Percentiles rank a stretch among this genome's conserved stretches.
These are phyloP conservation scores for Remorina albescens DNA, from an alignment of 2,797 vertebrate genomes.

Conservation along the genomic window DNA sequence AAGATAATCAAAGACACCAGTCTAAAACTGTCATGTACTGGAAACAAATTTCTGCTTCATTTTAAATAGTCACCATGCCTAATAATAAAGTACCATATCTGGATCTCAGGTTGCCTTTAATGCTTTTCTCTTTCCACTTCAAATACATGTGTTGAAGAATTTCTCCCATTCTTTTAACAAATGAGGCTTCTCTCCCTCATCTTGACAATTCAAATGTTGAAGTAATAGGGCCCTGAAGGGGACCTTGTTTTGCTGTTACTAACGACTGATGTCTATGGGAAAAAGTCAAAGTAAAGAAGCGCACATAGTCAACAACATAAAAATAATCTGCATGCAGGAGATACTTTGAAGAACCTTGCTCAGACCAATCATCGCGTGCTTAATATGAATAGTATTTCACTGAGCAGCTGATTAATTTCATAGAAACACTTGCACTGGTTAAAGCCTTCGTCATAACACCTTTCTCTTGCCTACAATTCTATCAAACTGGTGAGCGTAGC, in stretches of 20 bases:
- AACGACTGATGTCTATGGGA: conserved; percentile 23
- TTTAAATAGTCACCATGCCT: not conserved
- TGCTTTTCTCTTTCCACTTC: conserved; percentile 18
- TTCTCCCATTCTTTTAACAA: conserved; percentile 9
- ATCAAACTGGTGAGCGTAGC: not conserved
- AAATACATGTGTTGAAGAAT: conserved; percentile 11
- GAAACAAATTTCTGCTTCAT: not conserved
- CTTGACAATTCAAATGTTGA: conserved; percentile 25
- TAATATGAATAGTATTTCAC: conserved; percentile 20
- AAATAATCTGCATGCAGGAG: conserved; percentile 18
- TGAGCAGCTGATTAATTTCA: conserved; percentile 15
- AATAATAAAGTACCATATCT: not conserved
- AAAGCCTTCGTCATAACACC: conserved; percentile 4
- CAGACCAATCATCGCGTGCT: conserved; percentile 29
- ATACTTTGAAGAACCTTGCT: conserved; percentile 7
- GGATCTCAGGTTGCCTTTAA: conserved; percentile 9
- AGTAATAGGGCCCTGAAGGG: conserved; percentile 27
- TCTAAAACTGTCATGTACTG: not conserved
- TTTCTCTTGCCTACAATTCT: not conserved
- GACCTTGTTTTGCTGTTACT: conserved; percentile 6
- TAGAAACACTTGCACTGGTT: not conserved
- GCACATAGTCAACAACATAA: conserved; percentile 11
- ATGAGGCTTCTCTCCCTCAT: conserved; percentile 28
- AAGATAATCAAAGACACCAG: not conserved
- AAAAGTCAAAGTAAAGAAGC: conserved; percentile 11